Evolutionary conservation across 2,797 vertebrate genomes (phyloP).

Genomic region (Gambelia wislizenii): DNA sequence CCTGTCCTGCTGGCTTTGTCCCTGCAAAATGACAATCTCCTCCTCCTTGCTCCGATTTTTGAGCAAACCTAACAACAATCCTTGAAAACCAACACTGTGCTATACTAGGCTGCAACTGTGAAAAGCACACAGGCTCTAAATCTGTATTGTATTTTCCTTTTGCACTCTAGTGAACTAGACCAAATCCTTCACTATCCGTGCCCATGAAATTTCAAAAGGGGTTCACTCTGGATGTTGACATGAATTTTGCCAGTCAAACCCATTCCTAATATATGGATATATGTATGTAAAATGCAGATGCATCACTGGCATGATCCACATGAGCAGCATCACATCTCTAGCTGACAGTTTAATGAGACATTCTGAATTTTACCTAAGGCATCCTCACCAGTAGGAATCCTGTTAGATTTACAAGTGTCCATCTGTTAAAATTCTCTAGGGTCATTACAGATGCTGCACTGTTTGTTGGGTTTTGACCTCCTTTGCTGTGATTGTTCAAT

Average conservation of each 20-base stretch:
- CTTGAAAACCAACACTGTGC: not conserved
- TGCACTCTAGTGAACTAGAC: conserved; percentile 40
- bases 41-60: not conserved
- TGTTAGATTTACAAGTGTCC: conserved; percentile 83
- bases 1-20: not conserved
- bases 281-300: conserved; percentile 59
- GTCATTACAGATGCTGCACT: conserved; percentile 73
- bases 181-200: conserved; percentile 49
- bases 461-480: conserved; percentile 80
- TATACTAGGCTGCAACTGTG: not conserved
- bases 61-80: not conserved
- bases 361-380: conserved; percentile 81
- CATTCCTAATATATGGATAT: conserved; percentile 40
- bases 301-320: conserved; percentile 66
- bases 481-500: conserved; percentile 80
- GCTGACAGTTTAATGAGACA: conserved; percentile 82
- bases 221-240: conserved; percentile 41
- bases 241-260: conserved; percentile 50
- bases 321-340: conserved; percentile 75
- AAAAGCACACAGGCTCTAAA: not conserved
- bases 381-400: conserved; percentile 81
- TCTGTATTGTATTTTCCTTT: not conserved
- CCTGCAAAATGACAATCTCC: not conserved
- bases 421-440: conserved; percentile 82
- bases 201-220: conserved; percentile 51